Evolutionary conservation across 2,113 vertebrate genomes (phyloP).

Genomic region (Lasiurus borealis): DNA sequence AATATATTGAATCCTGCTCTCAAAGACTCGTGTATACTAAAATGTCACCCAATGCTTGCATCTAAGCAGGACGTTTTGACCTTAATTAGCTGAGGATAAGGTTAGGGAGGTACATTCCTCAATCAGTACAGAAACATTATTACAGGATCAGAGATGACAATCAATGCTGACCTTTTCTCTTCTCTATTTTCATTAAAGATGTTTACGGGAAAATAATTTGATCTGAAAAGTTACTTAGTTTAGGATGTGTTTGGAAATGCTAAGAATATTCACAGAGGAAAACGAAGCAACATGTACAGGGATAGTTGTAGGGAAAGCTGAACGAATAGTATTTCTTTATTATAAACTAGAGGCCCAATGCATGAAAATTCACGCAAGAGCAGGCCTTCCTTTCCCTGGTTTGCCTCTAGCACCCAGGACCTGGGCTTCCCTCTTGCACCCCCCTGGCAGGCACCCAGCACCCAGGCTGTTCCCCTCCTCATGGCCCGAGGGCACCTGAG

Average conservation of each 20-base stretch:
- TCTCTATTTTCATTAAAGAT: slow-evolving; percentile 20
- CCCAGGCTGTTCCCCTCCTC: too few species aligned
- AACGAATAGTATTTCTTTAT: neutral
- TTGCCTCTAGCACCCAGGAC: too few species aligned
- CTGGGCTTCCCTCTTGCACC: too few species aligned
- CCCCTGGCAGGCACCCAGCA: too few species aligned
- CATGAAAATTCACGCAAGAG: too few species aligned
- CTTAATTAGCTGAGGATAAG: slow-evolving; percentile 53
- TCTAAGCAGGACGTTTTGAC: neutral
- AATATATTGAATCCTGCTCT: neutral
- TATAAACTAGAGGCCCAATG: neutral
- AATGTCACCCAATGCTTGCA: neutral
- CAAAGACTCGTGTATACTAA: neutral
- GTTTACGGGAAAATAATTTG: slow-evolving; percentile 18
- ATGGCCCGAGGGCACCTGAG: too few species aligned
- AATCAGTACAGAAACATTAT: slow-evolving; percentile 53
- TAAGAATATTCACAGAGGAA: neutral
- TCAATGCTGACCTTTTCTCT: slow-evolving; percentile 46
- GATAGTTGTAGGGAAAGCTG: neutral
- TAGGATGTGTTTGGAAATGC: neutral
- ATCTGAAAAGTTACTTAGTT: slow-evolving; percentile 48
- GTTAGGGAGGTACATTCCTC: neutral
- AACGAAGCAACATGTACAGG: neutral
- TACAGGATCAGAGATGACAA: neutral
- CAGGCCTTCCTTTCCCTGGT: too few species aligned